These are phyloP conservation scores for Stratiolaelaps scimitus DNA, from an alignment of 1,140 invertebrate species.

Conservation along the genomic window DNA sequence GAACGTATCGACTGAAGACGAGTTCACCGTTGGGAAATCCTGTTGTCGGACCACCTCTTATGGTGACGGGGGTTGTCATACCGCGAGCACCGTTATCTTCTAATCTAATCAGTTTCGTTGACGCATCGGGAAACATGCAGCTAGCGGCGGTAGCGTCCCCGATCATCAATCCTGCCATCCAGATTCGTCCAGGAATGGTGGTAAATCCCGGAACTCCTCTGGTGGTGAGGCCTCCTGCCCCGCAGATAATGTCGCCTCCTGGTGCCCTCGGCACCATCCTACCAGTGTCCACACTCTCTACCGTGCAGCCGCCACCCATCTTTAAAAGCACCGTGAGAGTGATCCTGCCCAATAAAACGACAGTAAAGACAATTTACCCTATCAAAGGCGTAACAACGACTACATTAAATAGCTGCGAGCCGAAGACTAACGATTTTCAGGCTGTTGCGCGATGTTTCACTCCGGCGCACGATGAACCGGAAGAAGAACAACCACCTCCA, in stretches of 20 bases:
- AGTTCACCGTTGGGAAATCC: not conserved
- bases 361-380: not conserved
- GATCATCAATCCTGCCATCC: constrained; percentile 3
- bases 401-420: too few relatives aligned
- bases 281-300: not conserved
- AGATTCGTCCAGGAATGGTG: constrained; percentile 8
- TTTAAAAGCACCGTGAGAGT: constrained; percentile 12
- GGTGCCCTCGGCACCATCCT: not conserved
- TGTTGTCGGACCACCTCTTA: not conserved
- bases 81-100: constrained; percentile 16
- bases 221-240: not conserved
- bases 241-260: not conserved
- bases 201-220: constrained; percentile 6
- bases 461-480: too few relatives aligned
- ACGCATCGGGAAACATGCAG: constrained; percentile 22
- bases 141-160: constrained; percentile 20
- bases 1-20: too few relatives aligned
- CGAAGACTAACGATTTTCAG: too few relatives aligned
- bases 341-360: constrained; percentile 7
- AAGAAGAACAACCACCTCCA: too few relatives aligned
- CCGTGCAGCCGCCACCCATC: constrained; percentile 24
- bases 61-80: constrained; percentile 21
- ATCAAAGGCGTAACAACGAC: too few relatives aligned
- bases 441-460: too few relatives aligned
- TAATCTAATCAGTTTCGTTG: constrained; percentile 20